A percentile compares a stretch with the other conserved stretches of the same genome.
Evolutionary conservation across 2,113 vertebrate genomes (phyloP).

Genomic region (Oriolus oriolus): DNA sequence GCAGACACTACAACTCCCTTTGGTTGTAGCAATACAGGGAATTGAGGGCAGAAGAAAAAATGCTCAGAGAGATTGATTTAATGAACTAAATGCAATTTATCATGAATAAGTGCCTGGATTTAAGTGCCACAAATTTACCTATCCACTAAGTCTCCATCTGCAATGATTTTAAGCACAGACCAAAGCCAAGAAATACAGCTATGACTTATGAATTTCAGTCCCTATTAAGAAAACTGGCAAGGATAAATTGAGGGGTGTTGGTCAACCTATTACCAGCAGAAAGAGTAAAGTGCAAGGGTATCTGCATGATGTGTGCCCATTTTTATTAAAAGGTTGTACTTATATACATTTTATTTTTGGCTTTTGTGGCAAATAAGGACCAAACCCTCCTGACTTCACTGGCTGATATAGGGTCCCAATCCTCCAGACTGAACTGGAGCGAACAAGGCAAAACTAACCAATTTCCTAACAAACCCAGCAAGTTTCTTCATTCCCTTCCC

Average conservation of each 20-base stretch:
- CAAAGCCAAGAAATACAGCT: background rate
- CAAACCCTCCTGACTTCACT: background rate
- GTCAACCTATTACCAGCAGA: background rate
- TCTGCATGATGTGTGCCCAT: background rate
- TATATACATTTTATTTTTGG: background rate
- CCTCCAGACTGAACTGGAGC: background rate
- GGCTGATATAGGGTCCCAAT: background rate
- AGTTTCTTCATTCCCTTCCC: constrained; percentile 29
- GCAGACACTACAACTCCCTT: constrained; percentile 37
- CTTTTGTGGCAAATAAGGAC: background rate
- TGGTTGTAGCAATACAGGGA: background rate
- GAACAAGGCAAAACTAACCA: background rate
- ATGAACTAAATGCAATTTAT: background rate
- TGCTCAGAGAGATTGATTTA: background rate
- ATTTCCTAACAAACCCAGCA: constrained; percentile 40
- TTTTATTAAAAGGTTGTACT: background rate
- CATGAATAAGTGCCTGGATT: background rate
- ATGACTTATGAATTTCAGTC: background rate
- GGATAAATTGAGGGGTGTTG: background rate
- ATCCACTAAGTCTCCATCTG: background rate
- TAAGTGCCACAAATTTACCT: constrained; percentile 1
- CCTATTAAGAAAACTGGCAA: background rate
- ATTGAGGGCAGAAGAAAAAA: background rate
- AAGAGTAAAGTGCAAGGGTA: background rate
- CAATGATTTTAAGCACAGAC: background rate